phyloP scores from a whole-genome alignment of 2,797 vertebrate species.

The Phoebastria nigripes region DNA sequence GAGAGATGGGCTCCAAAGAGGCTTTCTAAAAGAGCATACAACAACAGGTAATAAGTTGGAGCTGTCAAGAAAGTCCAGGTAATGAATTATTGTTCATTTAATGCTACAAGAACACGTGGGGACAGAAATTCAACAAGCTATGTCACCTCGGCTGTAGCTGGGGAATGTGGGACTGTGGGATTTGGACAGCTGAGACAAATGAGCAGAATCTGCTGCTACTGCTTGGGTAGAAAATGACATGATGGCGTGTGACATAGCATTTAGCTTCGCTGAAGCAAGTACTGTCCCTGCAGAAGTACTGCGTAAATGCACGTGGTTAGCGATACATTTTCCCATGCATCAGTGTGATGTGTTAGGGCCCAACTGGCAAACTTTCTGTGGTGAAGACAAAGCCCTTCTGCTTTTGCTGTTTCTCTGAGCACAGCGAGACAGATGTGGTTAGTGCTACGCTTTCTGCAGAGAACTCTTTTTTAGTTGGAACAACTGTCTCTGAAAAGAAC shows the following conservation, averaged over 20 bases:
- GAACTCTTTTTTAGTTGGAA: neutral
- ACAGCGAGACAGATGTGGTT: neutral
- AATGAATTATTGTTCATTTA: neutral
- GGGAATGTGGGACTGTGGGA: neutral
- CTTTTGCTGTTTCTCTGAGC: neutral
- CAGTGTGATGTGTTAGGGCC: neutral
- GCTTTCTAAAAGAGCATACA: neutral
- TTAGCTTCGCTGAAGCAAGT: neutral
- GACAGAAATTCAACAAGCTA: neutral
- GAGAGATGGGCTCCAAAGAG: neutral
- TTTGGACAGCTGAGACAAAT: neutral
- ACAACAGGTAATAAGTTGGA: neutral
- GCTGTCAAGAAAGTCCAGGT: neutral
- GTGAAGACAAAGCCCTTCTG: neutral
- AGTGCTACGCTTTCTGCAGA: neutral
- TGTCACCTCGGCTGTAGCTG: neutral
- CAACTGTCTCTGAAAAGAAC: neutral
- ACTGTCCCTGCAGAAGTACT: neutral
- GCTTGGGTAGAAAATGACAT: neutral
- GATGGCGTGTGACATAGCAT: neutral
- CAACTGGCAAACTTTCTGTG: neutral
- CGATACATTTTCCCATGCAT: accelerated
- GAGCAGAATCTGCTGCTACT: neutral
- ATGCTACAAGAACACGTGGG: neutral
- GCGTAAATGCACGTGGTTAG: accelerated